Evolutionary conservation across 2,888 invertebrate genomes (phyloP), one percentile per base, ranked within the genome.

Genomic region (Rutpela maculata): DNA sequence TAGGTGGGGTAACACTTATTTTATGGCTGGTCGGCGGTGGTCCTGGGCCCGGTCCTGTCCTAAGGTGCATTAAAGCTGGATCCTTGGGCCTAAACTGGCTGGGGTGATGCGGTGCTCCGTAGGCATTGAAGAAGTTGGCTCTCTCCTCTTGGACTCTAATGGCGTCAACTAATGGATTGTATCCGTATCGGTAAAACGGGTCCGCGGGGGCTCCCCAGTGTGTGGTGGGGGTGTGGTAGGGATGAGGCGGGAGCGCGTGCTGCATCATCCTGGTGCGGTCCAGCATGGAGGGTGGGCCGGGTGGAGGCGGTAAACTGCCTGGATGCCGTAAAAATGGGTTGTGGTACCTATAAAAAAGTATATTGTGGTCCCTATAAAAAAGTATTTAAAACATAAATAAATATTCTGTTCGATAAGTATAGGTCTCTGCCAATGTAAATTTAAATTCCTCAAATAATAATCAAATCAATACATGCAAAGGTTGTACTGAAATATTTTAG

Each of bases 71-170:
- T 82, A 93, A 87, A 43, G 90, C 90, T 3, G 92, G 91, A 80
- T 92, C 92, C 85, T 82, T 82, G 35, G 80, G 78, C 92, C 87
- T 78, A 91, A 89, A 84, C 84, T 79, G 86, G 75, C 77, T 82
- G 70, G 72, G 85, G 80, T 80, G 86, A 78, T 81, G 83, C 10
- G 83, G 80, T 10, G 82, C 75, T n/a, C 82, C 84, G 90, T 95
- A 95, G 80, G 94, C 93, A 83, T 92, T 93, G 87, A 94, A 93
- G 86, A 95, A 93, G 89, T 95, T 96, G 78, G 95, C 93, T 88
- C 96, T 95, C 85, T 96, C 95, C 85, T 96, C 95, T 87, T 95
- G 95, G 63, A 93, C 95, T 74, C 95, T 92, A 87, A 94, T 93
- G 19, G 95, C 95, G 15, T 95, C 95, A 91, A 96, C 93, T 43